These are phyloP conservation scores for Drepanosiphum platanoidis DNA, from an alignment of 2,888 invertebrate species.

Conservation along the genomic window DNA sequence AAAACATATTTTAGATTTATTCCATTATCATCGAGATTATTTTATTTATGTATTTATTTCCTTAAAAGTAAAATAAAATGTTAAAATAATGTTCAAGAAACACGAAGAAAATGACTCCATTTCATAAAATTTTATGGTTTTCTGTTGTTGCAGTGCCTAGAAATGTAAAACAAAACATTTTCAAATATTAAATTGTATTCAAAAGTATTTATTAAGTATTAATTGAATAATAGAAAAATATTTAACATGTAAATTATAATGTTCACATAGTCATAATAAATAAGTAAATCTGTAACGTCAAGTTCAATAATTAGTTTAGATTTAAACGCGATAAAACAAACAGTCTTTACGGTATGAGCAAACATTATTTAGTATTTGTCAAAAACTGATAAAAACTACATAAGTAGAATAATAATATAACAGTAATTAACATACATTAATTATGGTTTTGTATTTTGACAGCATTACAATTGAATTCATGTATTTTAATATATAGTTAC, in stretches of 20 bases:
- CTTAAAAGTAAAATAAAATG: slow-evolving; percentile 12
- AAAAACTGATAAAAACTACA: slow-evolving; percentile 26
- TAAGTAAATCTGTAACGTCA: slow-evolving; percentile 27
- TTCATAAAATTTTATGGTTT: slow-evolving; percentile 56
- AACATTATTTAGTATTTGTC: slow-evolving; percentile 41
- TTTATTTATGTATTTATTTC: slow-evolving; percentile 8
- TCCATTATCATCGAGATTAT: not conserved
- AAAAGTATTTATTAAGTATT: slow-evolving; percentile 47
- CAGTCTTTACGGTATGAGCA: slow-evolving; percentile 52
- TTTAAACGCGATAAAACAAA: slow-evolving; percentile 27
- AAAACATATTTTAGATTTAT: slow-evolving; percentile 17
- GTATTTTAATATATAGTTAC: not conserved
- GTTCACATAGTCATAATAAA: slow-evolving; percentile 27
- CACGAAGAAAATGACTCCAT: slow-evolving; percentile 26
- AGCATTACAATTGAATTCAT: slow-evolving; percentile 2
- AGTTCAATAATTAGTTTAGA: slow-evolving; percentile 26
- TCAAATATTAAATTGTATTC: slow-evolving; percentile 35
- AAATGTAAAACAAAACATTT: slow-evolving; percentile 59
- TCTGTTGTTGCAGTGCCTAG: slow-evolving; percentile 53
- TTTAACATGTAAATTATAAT: slow-evolving; percentile 19
- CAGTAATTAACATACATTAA: not conserved
- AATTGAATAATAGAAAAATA: slow-evolving; percentile 24
- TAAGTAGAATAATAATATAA: slow-evolving; percentile 33
- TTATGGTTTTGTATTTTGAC: not conserved
- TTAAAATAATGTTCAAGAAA: slow-evolving; percentile 17